phyloP scores from a whole-genome alignment of 92 coral and sea anemone genomes.

The Phenganax stokvisi region DNA sequence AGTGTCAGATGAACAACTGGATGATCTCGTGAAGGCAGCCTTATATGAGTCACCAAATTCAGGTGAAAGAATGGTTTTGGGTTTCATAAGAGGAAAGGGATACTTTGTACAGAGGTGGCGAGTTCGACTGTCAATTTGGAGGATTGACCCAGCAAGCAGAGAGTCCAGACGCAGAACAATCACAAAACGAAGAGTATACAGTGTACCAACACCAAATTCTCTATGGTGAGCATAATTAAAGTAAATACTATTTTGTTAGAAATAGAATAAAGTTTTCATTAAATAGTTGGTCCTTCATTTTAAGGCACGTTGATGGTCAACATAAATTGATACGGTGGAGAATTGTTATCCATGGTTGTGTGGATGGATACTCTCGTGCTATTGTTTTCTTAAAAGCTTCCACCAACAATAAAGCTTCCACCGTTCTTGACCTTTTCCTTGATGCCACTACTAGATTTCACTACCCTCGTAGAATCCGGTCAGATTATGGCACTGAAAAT shows the following conservation, averaged over 20 bases:
- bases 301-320: constrained; percentile 33
- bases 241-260: neutral
- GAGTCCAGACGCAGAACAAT: constrained; percentile 49
- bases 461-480: constrained; percentile 37
- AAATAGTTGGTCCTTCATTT: neutral
- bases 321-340: constrained; percentile 39
- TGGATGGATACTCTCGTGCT: constrained; percentile 32
- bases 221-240: constrained; percentile 39
- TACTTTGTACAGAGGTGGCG: constrained; percentile 52
- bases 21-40: constrained; percentile 43
- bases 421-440: constrained; percentile 21
- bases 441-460: constrained; percentile 20
- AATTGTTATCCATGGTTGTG: constrained; percentile 29
- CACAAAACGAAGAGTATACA: constrained; percentile 49
- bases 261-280: too few relatives aligned
- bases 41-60: constrained; percentile 52
- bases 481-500: constrained; percentile 49
- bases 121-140: constrained; percentile 45
- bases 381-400: constrained; percentile 29
- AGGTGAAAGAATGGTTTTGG: constrained; percentile 61
- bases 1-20: constrained; percentile 50
- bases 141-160: constrained; percentile 55
- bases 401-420: constrained; percentile 15
- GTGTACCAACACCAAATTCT: constrained; percentile 58
- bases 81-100: constrained; percentile 54